phyloP scores from a whole-genome alignment of 2,113 vertebrate species.

The Oreotrochilus melanogaster region DNA sequence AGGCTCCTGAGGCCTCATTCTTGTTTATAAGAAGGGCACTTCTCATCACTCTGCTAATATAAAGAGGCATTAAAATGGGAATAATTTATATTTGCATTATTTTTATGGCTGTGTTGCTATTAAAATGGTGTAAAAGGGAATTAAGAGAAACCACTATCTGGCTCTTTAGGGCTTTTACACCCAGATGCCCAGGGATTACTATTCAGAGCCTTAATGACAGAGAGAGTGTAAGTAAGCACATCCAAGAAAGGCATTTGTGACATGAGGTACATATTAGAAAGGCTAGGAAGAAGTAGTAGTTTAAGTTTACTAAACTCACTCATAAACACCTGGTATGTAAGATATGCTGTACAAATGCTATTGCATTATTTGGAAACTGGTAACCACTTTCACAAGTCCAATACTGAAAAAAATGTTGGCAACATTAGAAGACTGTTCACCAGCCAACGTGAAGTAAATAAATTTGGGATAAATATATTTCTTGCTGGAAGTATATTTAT shows the following conservation, averaged over 20 bases:
- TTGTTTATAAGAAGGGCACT: neutral
- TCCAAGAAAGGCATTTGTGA: neutral
- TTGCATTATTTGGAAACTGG: conserved; percentile 1
- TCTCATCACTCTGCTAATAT: neutral
- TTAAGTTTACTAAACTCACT: neutral
- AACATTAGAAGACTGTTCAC: neutral
- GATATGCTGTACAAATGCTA: neutral
- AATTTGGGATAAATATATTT: neutral
- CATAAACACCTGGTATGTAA: neutral
- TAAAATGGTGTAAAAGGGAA: neutral
- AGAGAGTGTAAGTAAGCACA: neutral
- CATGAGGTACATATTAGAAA: neutral
- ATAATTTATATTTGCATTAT: conserved; percentile 53
- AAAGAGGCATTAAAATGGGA: neutral
- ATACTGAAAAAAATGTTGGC: neutral
- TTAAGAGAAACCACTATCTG: neutral
- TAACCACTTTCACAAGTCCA: conserved; percentile 6
- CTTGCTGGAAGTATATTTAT: neutral
- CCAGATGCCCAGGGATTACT: neutral
- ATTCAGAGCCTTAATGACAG: neutral
- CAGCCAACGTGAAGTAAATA: neutral
- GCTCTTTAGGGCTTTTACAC: neutral
- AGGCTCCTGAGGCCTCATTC: neutral
- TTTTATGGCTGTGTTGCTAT: conserved; percentile 28
- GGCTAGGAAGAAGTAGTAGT: neutral